Evolutionary conservation across 2,888 invertebrate species (phyloP), one percentile per base, ranked within the genome.

Genomic region (Thecophora atra): DNA sequence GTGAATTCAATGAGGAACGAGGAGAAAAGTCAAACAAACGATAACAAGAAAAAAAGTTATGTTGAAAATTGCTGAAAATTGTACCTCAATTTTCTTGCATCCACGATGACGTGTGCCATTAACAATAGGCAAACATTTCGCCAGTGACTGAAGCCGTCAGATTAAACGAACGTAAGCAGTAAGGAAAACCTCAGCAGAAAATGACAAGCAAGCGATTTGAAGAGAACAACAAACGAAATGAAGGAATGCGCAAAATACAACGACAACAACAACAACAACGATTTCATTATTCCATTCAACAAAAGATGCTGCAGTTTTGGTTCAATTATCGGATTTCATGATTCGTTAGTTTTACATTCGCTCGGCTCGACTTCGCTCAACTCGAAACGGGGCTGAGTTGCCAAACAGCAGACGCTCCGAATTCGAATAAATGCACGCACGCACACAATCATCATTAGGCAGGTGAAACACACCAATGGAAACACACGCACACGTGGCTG

Each of bases 321-420:
- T 83, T 84, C 83, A 83, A 82, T 83, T 83, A 84, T 84, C 81
- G 81, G 82, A 84, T 83, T 83, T 83, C 83, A 84, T 82, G 82
- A 83, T 84, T 83, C 84, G 83, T 83, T 83, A 84, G 82, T 81
- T 82, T 84, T 81, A 81, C 81, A 84, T 83, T 78, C 80, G 68
- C 68, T 58, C 58, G 44, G 68, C 68, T 58, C 58, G 44, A 17
- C 54, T 44, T 58, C 37, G 30, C 13, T 60, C 24, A 60, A 60
- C 24, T 60, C 28, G n/a, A n/a, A 28, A 17, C 47, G 2, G 2
- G 17, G 11, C 47, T 13, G 30, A 1, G 37, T 67, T 56, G 54
- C 54, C 67, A 30, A 67, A 67, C 37, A 66, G 47, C 28, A 65
- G 65, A 26, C 15, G 15, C 30, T 64, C 30, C 28, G 17, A 6